Conservation (phyloP, 2,888 invertebrate species). For the Platycnemis pennipes region DNA sequence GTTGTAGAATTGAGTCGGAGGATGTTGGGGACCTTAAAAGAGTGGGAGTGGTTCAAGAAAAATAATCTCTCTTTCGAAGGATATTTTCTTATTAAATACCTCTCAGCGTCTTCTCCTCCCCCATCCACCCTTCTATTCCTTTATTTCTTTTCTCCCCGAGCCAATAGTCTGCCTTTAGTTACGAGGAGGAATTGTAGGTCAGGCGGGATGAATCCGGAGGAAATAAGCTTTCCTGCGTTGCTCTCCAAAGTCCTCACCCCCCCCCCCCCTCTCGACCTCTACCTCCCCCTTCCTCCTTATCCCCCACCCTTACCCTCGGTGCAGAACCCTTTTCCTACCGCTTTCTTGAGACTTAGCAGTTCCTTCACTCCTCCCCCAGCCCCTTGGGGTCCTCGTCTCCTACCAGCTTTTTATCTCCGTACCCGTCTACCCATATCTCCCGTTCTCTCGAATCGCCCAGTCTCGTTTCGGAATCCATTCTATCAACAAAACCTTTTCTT, state of each 20-base stretch:
- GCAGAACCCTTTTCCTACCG: not conserved
- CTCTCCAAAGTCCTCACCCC: not conserved
- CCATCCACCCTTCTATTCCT: not conserved
- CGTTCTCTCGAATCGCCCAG: not conserved
- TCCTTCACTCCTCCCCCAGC: not conserved
- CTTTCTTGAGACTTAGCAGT: not conserved
- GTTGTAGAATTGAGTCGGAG: not conserved
- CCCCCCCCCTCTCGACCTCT: not conserved
- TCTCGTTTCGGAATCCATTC: not conserved
- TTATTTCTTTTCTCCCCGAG: not conserved
- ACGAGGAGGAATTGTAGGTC: not conserved
- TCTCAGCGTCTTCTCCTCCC: not conserved
- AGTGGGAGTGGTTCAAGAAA: not conserved
- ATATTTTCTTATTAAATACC: slow-evolving; percentile 20
- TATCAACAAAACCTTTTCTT: not conserved
- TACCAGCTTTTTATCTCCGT: not conserved
- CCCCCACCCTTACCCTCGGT: not conserved
- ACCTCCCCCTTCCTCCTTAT: not conserved
- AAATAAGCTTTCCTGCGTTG: not conserved
- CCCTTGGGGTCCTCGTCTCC: not conserved
- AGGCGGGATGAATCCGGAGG: not conserved
- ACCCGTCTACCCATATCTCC: not conserved
- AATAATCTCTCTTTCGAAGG: not conserved
- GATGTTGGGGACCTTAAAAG: not conserved
- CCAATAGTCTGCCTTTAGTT: slow-evolving; percentile 15